These are phyloP conservation scores for Megaceryle alcyon DNA, from an alignment of 2,797 vertebrate genomes.

Conservation along the genomic window DNA sequence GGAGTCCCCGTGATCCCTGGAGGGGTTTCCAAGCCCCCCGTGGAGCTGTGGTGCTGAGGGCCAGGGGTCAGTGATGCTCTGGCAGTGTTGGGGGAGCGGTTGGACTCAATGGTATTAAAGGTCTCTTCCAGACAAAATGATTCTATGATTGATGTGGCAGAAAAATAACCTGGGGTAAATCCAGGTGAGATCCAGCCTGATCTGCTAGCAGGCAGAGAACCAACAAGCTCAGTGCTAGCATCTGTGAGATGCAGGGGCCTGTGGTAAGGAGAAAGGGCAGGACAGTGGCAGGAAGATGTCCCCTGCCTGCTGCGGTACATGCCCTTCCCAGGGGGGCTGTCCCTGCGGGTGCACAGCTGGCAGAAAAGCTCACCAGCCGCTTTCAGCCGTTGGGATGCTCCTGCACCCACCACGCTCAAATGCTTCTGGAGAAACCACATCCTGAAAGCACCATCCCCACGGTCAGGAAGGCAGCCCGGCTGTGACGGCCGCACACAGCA, in stretches of 20 bases:
- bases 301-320: accelerated
- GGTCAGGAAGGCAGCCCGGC: not conserved
- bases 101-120: not conserved
- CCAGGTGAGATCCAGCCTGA: not conserved
- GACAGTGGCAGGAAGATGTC: accelerated
- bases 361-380: not conserved
- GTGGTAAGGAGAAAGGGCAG: not conserved
- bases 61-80: too few relatives aligned
- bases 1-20: not conserved
- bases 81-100: too few relatives aligned
- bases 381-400: not conserved
- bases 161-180: not conserved
- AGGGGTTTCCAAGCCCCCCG: not conserved
- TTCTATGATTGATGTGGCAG: not conserved
- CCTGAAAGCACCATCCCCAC: not conserved
- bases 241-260: accelerated
- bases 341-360: not conserved
- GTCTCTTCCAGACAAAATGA: not conserved
- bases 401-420: accelerated
- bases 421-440: constrained; percentile 17
- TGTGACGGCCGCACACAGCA: not conserved
- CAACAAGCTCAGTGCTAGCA: not conserved
- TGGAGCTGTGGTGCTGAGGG: not conserved
- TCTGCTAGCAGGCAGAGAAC: not conserved
- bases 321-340: not conserved